Percentiles rank a stretch among this genome's conserved stretches.
These are phyloP conservation scores for Spodoptera litura DNA, from an alignment of 1,140 invertebrate species.

Conservation along the genomic window DNA sequence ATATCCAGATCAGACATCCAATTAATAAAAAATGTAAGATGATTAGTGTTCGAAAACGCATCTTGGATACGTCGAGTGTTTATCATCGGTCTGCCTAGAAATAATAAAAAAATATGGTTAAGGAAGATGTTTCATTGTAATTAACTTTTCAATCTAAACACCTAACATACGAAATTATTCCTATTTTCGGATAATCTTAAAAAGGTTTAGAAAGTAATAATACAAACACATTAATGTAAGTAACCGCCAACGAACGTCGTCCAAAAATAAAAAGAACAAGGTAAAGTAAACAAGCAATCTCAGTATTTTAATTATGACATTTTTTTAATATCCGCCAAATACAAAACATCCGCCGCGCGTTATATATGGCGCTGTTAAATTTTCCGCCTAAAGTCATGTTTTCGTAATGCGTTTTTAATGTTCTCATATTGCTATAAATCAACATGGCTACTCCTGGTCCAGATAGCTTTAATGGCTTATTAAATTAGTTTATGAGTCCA, in stretches of 20 bases:
- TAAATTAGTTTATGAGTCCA: conserved; percentile 81
- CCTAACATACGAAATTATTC: neutral
- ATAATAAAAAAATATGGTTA: too few relatives aligned
- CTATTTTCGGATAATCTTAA: neutral
- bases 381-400: conserved; percentile 82
- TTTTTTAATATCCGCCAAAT: conserved; percentile 52
- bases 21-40: too few relatives aligned
- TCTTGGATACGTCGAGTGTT: too few relatives aligned
- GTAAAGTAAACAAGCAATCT: conserved; percentile 16
- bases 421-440: conserved; percentile 85
- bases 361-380: conserved; percentile 77
- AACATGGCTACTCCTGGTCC: conserved; percentile 79
- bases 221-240: neutral
- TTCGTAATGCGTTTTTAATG: conserved; percentile 86
- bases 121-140: neutral
- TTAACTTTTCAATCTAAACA: neutral
- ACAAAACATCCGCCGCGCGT: conserved; percentile 68
- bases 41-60: too few relatives aligned
- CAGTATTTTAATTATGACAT: conserved; percentile 26
- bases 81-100: too few relatives aligned
- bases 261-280: neutral
- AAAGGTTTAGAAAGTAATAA: neutral
- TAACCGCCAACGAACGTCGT: neutral
- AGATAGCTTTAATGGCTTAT: conserved; percentile 85
- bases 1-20: too few relatives aligned